These are phyloP conservation scores for Heteropelma amictum DNA, from an alignment of 2,888 invertebrate species.

Conservation along the genomic window DNA sequence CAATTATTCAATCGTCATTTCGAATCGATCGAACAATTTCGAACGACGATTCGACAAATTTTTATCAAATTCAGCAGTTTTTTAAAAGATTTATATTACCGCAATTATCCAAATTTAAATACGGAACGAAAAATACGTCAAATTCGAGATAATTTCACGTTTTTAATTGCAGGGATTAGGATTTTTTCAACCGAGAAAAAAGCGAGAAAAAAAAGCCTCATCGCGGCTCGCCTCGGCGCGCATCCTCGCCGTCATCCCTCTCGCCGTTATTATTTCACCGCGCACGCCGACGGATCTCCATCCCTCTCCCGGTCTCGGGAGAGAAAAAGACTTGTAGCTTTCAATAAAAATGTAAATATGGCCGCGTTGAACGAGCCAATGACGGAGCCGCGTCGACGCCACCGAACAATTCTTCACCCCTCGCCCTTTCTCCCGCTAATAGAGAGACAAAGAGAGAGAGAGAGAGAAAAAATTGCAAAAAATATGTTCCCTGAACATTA, in stretches of 20 bases:
- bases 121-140: too few species aligned
- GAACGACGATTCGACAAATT: too few species aligned
- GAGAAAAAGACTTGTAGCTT: slow-evolving; percentile 71
- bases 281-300: slow-evolving; percentile 51
- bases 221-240: slow-evolving; percentile 29
- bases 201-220: slow-evolving; percentile 36
- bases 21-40: not conserved
- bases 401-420: slow-evolving; percentile 42
- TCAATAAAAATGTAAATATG: slow-evolving; percentile 79
- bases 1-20: too few species aligned
- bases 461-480: too few species aligned
- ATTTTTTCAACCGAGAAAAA: too few species aligned
- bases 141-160: too few species aligned
- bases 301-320: slow-evolving; percentile 56
- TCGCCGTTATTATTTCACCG: slow-evolving; percentile 58
- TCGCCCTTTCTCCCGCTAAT: slow-evolving; percentile 4
- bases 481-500: too few species aligned
- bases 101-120: too few species aligned
- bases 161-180: too few species aligned
- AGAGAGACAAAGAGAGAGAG: too few species aligned
- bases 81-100: too few species aligned
- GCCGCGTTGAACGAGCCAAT: slow-evolving; percentile 77
- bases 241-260: slow-evolving; percentile 54
- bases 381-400: slow-evolving; percentile 76
- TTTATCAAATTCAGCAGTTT: too few species aligned